Evolutionary conservation across 2,113 vertebrate species (phyloP), one percentile per base, ranked within the genome.

Genomic region (Acrocephalus arundinaceus): DNA sequence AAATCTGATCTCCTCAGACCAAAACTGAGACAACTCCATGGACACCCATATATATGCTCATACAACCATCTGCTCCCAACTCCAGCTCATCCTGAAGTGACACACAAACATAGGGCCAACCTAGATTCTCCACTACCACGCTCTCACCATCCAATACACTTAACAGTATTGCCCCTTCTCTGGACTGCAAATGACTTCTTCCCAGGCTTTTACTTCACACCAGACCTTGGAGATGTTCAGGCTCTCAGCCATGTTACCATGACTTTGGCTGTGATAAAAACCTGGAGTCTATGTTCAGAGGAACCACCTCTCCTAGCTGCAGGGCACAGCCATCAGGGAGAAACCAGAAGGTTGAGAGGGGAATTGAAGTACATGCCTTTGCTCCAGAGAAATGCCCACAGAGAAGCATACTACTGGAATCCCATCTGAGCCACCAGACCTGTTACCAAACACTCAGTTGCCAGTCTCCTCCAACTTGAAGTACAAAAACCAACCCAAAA

Each of bases 71-170:
- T 59, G 14, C 30, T 73, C n/a, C 43, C 62, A 59, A n/a, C 6
- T 10, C 18, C 48, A 76, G 48, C 35, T 72, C 2, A 4, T 51
- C 61, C 39, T 58, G 33, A 78, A 71, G 24, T 3, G 16, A 81
- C 15, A 71, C 52, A 43, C 57, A 58, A 43, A 16, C 17, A 46
- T 0, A 54, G 10, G 3, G 10, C 13, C 74, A 89, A 23, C 7
- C 27, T 8, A 45, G 39, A 39, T 59, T 70, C 37, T 58, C 31
- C 25, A 9, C 17, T 25, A 72, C 5, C 22, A 45, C 0, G 0
- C 28, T 49, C 48, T 33, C 6, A 4, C 20, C 19, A 82, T 13
- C 9, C 63, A 80, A 85, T 21, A 30, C 33, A 54, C 17, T 39
- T 39, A 39, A 10, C 11, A 39, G 37, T 39, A 39, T 39, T 11